These are phyloP conservation scores for Bovichtus diacanthus DNA, from an alignment of 2,797 vertebrate species.

Conservation along the genomic window DNA sequence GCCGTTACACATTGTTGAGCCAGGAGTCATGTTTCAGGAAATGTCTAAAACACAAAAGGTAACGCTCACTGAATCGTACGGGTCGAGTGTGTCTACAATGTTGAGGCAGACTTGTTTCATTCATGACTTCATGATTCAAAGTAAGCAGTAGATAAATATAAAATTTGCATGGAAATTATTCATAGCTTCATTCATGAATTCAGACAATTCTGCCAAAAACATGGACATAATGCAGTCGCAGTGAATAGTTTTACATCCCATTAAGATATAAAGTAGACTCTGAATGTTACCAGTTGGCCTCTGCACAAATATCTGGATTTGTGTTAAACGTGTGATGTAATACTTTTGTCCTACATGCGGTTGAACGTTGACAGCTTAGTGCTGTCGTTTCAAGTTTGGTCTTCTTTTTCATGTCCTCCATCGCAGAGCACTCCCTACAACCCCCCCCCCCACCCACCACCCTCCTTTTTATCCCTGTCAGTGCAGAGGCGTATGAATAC, in stretches of 20 bases:
- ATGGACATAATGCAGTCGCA: neutral
- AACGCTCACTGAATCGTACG: too few species aligned
- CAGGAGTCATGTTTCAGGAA: neutral
- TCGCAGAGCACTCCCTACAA: neutral
- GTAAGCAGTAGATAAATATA: neutral
- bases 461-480: constrained; percentile 40
- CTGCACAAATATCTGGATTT: constrained; percentile 10
- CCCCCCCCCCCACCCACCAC: neutral
- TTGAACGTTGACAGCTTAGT: constrained; percentile 32
- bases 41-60: too few species aligned
- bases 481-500: constrained; percentile 59
- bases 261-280: neutral
- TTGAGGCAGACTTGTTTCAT: neutral
- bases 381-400: constrained; percentile 41
- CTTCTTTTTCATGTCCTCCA: constrained; percentile 31
- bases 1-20: too few species aligned
- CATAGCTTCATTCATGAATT: constrained; percentile 12
- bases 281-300: neutral
- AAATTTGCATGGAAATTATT: constrained; percentile 3
- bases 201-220: constrained; percentile 7
- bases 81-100: neutral
- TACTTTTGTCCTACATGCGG: constrained; percentile 16
- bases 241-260: constrained; percentile 38
- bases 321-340: constrained; percentile 28
- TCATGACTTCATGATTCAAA: neutral